These are phyloP conservation scores for Tamandua tetradactyla DNA, from an alignment of 2,797 vertebrate genomes.

Conservation along the genomic window DNA sequence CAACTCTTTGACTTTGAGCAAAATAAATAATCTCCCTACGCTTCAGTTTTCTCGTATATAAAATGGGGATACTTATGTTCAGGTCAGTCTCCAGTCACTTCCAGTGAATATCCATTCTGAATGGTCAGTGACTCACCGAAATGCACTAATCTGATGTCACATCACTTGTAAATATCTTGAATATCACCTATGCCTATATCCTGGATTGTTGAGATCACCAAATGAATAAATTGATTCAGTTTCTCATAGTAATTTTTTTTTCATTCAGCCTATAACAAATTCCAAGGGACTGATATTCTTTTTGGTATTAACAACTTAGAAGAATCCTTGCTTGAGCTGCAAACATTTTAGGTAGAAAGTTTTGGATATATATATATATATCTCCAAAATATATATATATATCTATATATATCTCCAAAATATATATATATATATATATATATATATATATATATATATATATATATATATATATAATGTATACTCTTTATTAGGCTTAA, in stretches of 20 bases:
- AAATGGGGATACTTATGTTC: not conserved
- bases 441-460: too few relatives aligned
- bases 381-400: too few relatives aligned
- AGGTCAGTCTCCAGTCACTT: not conserved
- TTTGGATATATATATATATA: too few relatives aligned
- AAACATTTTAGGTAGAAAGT: not conserved
- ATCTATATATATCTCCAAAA: too few relatives aligned
- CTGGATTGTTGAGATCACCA: not conserved
- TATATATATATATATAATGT: too few relatives aligned
- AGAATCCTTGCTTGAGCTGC: not conserved
- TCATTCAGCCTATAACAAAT: not conserved
- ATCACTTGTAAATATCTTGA: not conserved
- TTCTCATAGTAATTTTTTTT: not conserved
- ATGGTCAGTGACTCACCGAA: not conserved
- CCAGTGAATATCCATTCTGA: not conserved
- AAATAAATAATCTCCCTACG: not conserved
- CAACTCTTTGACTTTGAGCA: not conserved
- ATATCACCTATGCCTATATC: not conserved
- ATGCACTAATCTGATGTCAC: not conserved
- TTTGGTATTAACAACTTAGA: not conserved
- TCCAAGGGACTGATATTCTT: not conserved
- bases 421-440: too few relatives aligned
- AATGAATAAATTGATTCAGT: not conserved
- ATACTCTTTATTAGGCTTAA: not conserved
- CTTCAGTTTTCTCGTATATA: not conserved